Evolutionary conservation across 2,888 invertebrate species (phyloP).

Genomic region (Nymphalis urticae): DNA sequence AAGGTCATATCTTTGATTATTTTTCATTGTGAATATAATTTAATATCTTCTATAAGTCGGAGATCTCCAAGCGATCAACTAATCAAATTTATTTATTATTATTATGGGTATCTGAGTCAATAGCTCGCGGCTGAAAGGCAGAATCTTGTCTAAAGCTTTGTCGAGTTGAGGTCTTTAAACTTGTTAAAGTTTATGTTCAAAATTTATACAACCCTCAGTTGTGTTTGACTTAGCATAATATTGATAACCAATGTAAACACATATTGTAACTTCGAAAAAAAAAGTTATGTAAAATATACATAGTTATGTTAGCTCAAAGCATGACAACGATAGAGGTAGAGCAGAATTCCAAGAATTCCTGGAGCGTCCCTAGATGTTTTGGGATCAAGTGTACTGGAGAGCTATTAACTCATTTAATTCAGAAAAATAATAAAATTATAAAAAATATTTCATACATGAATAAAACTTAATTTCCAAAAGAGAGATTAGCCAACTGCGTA

Average conservation of each 20-base stretch:
- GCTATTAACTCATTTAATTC: too few species aligned
- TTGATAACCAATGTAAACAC: not conserved
- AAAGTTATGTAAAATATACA: too few species aligned
- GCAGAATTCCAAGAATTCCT: too few species aligned
- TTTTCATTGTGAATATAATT: not conserved
- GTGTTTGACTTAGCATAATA: not conserved
- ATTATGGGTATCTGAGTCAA: not conserved
- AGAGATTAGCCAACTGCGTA: too few species aligned
- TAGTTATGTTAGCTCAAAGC: too few species aligned
- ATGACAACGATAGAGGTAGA: too few species aligned
- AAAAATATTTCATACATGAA: too few species aligned
- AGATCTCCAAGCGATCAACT: constrained; percentile 8
- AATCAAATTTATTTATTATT: constrained; percentile 4
- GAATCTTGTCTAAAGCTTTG: not conserved
- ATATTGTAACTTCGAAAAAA: not conserved
- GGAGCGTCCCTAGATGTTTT: too few species aligned
- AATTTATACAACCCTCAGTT: not conserved
- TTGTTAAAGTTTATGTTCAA: not conserved
- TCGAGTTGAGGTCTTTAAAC: constrained; percentile 14
- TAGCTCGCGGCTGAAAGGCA: constrained; percentile 12
- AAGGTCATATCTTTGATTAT: too few species aligned
- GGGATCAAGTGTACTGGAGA: too few species aligned
- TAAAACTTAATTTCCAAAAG: too few species aligned
- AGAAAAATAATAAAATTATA: too few species aligned
- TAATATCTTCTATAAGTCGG: constrained; percentile 10